Evolutionary conservation across 2,888 invertebrate species (phyloP).

Genomic region (Dynastes grantii): DNA sequence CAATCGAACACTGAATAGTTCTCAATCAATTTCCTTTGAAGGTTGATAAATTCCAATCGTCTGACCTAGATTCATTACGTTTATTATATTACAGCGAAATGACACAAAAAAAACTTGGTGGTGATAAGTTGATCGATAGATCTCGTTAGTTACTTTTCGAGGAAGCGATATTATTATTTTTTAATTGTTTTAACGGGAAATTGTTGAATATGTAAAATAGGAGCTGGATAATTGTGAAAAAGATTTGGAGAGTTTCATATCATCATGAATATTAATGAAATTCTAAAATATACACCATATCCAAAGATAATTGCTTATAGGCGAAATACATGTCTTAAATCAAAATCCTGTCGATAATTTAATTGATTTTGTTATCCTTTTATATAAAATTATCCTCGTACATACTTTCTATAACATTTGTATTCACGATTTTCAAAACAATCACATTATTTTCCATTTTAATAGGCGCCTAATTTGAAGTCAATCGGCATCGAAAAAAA

Average conservation of each 20-base stretch:
- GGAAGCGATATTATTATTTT: not conserved
- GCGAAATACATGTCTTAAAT: too few relatives aligned
- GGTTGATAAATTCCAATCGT: constrained; percentile 23
- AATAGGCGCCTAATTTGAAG: not conserved
- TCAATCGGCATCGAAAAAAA: not conserved
- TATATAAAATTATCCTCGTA: too few relatives aligned
- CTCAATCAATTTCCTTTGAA: constrained; percentile 29
- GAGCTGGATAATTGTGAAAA: too few relatives aligned
- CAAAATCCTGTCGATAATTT: too few relatives aligned
- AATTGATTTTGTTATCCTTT: too few relatives aligned
- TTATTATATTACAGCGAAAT: constrained; percentile 10
- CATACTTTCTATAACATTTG: too few relatives aligned
- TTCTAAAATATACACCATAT: too few relatives aligned
- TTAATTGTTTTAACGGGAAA: not conserved
- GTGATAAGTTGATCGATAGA: not conserved
- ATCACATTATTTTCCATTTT: too few relatives aligned
- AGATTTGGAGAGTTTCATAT: too few relatives aligned
- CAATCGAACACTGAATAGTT: constrained; percentile 8
- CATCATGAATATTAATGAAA: too few relatives aligned
- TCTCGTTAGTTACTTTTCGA: not conserved
- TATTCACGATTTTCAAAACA: too few relatives aligned
- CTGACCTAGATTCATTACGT: constrained; percentile 34
- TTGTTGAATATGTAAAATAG: not conserved
- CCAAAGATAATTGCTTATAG: too few relatives aligned
- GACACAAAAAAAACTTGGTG: constrained; percentile 12